Percentiles rank a stretch among this genome's conserved stretches.
Evolutionary conservation across 2,113 vertebrate species (phyloP).

Genomic region (Thalassoma bifasciatum): DNA sequence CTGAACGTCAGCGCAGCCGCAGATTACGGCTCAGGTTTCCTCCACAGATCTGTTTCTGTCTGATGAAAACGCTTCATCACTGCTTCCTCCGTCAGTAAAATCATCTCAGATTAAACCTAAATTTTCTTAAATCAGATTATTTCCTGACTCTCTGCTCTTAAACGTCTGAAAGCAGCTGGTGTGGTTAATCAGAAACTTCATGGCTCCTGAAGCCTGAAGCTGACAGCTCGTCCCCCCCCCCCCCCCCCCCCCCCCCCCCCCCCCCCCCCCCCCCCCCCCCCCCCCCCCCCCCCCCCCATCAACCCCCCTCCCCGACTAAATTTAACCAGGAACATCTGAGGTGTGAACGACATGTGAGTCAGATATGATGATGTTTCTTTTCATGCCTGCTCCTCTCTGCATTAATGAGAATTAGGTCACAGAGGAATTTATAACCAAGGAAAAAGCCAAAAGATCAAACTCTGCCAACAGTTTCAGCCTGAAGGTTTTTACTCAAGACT

Average conservation of each 20-base stretch:
- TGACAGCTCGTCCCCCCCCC: background rate
- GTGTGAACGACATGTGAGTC: constrained; percentile 17
- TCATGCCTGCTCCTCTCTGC: constrained; percentile 6
- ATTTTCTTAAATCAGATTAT: no score
- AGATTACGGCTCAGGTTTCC: no score
- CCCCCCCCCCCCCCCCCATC: no score
- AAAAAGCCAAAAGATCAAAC: background rate
- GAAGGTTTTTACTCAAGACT: background rate
- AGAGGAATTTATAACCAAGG: constrained; percentile 27
- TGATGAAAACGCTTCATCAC: no score
- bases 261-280: no score
- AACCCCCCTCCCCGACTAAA: background rate
- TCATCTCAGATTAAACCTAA: no score
- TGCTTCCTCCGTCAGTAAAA: no score
- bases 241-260: no score
- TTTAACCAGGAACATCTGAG: constrained; percentile 34
- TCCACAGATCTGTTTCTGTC: no score
- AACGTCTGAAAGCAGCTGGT: background rate
- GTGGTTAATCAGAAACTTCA: background rate
- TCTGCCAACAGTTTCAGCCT: background rate
- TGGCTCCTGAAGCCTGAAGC: background rate
- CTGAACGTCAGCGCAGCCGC: no score
- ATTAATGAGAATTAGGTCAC: constrained; percentile 33
- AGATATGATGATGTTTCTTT: constrained; percentile 17
- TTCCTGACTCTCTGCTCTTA: no score